Conservation (phyloP, 2,113 vertebrate genomes). For the Callipepla squamata region DNA sequence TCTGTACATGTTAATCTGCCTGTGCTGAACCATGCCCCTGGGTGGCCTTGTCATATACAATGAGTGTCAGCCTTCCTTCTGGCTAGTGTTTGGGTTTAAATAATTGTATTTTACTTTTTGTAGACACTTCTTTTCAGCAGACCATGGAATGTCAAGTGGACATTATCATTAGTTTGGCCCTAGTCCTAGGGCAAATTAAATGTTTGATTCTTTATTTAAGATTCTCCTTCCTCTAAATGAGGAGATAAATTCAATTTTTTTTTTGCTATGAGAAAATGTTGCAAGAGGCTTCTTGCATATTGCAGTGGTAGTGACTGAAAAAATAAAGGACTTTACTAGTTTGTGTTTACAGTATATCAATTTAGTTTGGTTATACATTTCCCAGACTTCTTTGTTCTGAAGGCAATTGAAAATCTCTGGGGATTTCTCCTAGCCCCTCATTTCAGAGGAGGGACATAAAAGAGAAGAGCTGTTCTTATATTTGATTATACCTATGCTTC, state of each 20-base stretch:
- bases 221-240: neutral
- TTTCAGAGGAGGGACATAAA: neutral
- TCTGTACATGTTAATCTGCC: constrained; percentile 62
- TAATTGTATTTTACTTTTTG: constrained; percentile 29
- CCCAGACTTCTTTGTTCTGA: neutral
- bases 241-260: neutral
- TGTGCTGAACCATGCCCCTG: constrained; percentile 57
- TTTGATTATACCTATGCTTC: neutral
- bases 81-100: constrained; percentile 40
- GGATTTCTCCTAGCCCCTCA: neutral
- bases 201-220: constrained; percentile 38
- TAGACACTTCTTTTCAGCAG: constrained; percentile 21
- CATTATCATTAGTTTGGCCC: neutral
- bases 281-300: neutral
- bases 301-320: neutral
- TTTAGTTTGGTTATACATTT: neutral
- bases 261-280: neutral
- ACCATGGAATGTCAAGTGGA: constrained; percentile 14
- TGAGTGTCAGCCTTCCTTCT: constrained; percentile 45
- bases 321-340: neutral
- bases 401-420: neutral
- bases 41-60: constrained; percentile 67
- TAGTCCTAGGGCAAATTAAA: neutral
- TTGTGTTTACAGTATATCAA: neutral
- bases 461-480: neutral